Conservation (phyloP, 2,797 vertebrate species). For the Gallinago nigripennis region DNA sequence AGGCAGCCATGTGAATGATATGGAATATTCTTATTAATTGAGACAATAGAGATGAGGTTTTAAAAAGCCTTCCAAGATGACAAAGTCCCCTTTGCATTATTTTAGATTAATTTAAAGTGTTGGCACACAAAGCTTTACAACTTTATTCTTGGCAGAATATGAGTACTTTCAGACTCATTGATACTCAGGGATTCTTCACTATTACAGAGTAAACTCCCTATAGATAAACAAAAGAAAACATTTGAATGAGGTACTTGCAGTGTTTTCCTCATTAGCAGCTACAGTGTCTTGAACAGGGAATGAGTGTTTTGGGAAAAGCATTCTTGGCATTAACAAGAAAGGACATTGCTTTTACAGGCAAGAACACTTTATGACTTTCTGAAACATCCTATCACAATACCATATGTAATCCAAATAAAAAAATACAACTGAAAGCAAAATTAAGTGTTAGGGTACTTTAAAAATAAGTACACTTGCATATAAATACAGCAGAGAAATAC, state of each 20-base stretch:
- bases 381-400: conserved; percentile 69
- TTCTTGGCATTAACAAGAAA: conserved; percentile 74
- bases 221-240: conserved; percentile 76
- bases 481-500: conserved; percentile 68
- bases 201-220: conserved; percentile 63
- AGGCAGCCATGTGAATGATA: conserved; percentile 26
- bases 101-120: conserved; percentile 74
- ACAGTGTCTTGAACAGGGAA: conserved; percentile 69
- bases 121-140: conserved; percentile 69
- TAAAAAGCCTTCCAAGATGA: conserved; percentile 65
- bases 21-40: conserved; percentile 54
- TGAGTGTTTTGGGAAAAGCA: conserved; percentile 69
- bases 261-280: conserved; percentile 76
- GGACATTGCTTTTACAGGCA: conserved; percentile 74
- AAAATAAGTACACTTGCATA: conserved; percentile 45
- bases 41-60: conserved; percentile 51
- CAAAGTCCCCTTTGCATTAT: conserved; percentile 63
- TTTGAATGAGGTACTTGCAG: conserved; percentile 62
- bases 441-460: conserved; percentile 59
- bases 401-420: conserved; percentile 69
- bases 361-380: conserved; percentile 65
- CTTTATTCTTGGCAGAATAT: conserved; percentile 74
- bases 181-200: conserved; percentile 69
- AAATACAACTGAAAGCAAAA: conserved; percentile 65
- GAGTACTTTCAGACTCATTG: conserved; percentile 70